Percentiles rank a stretch among this genome's conserved stretches.
Evolutionary conservation across 2,113 vertebrate genomes (phyloP).

Genomic region (Loxodonta africana): DNA sequence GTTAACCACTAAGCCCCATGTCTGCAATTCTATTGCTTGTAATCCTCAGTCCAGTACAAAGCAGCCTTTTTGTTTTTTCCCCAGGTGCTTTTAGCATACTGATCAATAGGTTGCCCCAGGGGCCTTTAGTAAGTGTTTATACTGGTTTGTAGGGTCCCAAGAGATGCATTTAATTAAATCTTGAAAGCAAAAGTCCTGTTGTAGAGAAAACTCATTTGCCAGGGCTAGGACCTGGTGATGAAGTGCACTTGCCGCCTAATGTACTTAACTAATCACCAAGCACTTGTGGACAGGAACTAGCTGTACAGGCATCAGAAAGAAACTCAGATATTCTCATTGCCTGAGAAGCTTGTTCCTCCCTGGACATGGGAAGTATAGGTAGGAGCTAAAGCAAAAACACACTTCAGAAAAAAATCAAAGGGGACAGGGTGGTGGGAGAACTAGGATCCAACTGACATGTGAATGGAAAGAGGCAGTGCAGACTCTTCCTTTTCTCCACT

Average conservation of each 20-base stretch:
- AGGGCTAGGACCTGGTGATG: not conserved
- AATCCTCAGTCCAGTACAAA: slow-evolving; percentile 21
- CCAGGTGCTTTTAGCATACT: slow-evolving; percentile 15
- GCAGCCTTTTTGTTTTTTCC: not conserved
- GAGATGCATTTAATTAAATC: slow-evolving; percentile 31
- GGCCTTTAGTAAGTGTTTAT: not conserved
- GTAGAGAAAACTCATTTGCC: not conserved
- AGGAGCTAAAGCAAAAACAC: slow-evolving; percentile 33
- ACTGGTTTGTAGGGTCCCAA: not conserved
- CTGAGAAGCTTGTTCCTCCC: not conserved
- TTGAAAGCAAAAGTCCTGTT: slow-evolving; percentile 3
- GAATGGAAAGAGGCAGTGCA: slow-evolving; percentile 10
- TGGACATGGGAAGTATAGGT: not conserved
- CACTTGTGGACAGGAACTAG: not conserved
- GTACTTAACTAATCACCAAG: slow-evolving; percentile 38
- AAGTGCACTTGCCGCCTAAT: not conserved
- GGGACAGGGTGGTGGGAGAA: not conserved
- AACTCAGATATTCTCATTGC: slow-evolving; percentile 18
- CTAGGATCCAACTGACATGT: not conserved
- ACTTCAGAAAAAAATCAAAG: slow-evolving; percentile 38
- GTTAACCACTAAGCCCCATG: not conserved
- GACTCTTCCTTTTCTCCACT: not conserved
- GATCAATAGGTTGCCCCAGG: not conserved
- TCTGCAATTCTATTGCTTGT: slow-evolving; percentile 36
- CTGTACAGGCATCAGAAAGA: slow-evolving; percentile 37